A percentile compares a stretch with the other conserved stretches of the same genome.
Conservation (phyloP, 2,797 vertebrate species). For the Eidolon dupreanum region DNA sequence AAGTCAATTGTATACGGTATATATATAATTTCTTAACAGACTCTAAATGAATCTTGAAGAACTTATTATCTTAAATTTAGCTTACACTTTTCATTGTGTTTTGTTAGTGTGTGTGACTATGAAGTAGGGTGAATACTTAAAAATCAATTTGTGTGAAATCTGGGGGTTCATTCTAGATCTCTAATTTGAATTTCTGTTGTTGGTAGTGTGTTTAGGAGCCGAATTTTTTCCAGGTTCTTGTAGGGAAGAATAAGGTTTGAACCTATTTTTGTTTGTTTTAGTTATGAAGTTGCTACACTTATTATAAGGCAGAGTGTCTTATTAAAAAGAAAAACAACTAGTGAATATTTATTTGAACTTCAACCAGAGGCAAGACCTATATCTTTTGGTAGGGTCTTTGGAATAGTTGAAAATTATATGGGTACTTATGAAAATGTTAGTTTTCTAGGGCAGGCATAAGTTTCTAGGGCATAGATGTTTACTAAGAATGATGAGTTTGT, state of each 20-base stretch:
- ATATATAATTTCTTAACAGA: not conserved
- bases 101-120: not conserved
- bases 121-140: not conserved
- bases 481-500: not conserved
- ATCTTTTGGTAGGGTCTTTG: not conserved
- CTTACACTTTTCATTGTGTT: not conserved
- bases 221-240: not conserved
- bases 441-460: not conserved
- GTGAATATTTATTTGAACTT: not conserved
- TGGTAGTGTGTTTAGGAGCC: not conserved
- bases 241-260: not conserved
- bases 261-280: not conserved
- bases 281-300: not conserved
- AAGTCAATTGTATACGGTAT: not conserved
- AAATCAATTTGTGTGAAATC: not conserved
- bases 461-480: not conserved
- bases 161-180: not conserved
- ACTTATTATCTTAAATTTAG: not conserved
- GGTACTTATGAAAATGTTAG: not conserved
- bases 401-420: not conserved
- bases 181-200: not conserved
- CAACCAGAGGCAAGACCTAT: not conserved
- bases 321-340: not conserved
- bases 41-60: not conserved
- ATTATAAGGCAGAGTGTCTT: not conserved